Percentiles rank a stretch among this genome's conserved stretches.
Conservation (phyloP, 2,113 vertebrate genomes). For the Todiramphus saurophagus region DNA sequence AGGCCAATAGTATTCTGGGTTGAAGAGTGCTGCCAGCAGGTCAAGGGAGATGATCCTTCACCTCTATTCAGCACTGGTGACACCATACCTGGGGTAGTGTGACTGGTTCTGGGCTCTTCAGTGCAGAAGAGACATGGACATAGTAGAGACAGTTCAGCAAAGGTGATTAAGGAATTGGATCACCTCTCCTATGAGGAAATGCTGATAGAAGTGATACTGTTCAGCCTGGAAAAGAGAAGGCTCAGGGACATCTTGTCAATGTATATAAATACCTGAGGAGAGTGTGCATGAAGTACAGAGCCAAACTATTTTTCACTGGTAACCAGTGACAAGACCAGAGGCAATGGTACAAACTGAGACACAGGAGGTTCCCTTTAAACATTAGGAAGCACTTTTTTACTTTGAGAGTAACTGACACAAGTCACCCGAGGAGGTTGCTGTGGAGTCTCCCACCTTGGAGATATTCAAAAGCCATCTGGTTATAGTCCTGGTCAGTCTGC, state of each 20-base stretch:
- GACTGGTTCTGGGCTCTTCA: neutral
- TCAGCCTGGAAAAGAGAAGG: neutral
- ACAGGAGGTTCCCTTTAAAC: neutral
- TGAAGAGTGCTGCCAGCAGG: too few species aligned
- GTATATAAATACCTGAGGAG: neutral
- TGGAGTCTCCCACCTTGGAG: neutral
- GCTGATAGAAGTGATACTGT: neutral
- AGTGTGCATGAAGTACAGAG: neutral
- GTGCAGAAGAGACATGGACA: rapidly evolving
- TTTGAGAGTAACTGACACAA: neutral
- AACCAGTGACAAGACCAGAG: neutral
- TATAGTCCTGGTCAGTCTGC: too few species aligned
- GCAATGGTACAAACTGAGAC: neutral
- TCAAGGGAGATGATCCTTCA: too few species aligned
- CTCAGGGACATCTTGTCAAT: neutral
- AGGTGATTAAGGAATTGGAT: neutral
- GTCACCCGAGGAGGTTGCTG: neutral
- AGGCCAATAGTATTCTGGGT: neutral
- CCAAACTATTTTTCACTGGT: neutral
- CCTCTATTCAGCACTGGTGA: too few species aligned
- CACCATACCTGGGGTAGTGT: neutral
- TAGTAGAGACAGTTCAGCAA: neutral
- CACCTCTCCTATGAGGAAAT: neutral
- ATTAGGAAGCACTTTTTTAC: neutral
- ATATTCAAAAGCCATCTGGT: neutral